Conservation (phyloP, 2,888 invertebrate species). For the Dilophus febrilis region DNA sequence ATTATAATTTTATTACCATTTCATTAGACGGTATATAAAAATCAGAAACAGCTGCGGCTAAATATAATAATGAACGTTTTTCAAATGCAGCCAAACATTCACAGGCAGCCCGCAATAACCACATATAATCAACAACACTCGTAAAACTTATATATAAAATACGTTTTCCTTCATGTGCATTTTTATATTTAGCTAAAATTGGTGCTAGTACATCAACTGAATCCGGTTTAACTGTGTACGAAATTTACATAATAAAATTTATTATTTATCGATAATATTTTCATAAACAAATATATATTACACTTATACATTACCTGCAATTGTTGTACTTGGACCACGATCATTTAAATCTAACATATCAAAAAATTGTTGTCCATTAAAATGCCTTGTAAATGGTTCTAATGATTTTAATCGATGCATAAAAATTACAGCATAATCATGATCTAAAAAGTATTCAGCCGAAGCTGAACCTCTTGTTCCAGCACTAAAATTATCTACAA, state of each 20-base stretch:
- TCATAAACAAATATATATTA: too few species aligned
- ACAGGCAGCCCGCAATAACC: constrained; percentile 69
- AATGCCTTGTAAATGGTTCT: constrained; percentile 81
- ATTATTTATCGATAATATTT: too few species aligned
- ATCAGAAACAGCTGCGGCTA: constrained; percentile 97
- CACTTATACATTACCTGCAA: constrained; percentile 33
- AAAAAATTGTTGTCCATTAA: constrained; percentile 58
- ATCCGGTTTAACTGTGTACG: constrained; percentile 45
- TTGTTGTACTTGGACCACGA: constrained; percentile 43
- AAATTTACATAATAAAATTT: constrained; percentile 5
- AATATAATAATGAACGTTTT: constrained; percentile 61
- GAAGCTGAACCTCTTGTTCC: constrained; percentile 91
- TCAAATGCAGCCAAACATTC: constrained; percentile 54
- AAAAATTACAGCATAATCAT: constrained; percentile 84
- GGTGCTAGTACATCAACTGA: constrained; percentile 55
- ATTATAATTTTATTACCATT: constrained; percentile 46
- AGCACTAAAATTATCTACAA: constrained; percentile 97
- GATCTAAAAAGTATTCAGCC: constrained; percentile 83
- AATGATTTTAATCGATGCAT: constrained; percentile 78
- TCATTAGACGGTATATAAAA: constrained; percentile 89
- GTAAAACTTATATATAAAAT: constrained; percentile 66
- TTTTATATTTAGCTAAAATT: constrained; percentile 58
- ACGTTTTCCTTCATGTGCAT: constrained; percentile 54
- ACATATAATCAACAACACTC: constrained; percentile 80
- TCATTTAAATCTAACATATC: constrained; percentile 58